Conservation (phyloP, 2,113 vertebrate genomes). For the Salvelinus sp. region DNA sequence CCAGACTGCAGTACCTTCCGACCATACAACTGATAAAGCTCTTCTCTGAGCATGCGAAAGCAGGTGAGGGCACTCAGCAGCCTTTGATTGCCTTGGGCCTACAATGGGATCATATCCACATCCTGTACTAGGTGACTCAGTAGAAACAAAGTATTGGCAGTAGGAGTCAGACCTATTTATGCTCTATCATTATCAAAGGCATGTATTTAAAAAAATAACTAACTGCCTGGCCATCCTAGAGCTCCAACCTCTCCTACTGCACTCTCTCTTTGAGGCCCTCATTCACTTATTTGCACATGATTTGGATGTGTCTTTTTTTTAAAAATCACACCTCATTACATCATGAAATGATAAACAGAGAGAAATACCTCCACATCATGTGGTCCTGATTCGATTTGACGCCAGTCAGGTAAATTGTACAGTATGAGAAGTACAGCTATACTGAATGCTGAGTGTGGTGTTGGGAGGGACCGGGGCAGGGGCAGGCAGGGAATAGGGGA, state of each 20-base stretch:
- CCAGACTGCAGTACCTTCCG: constrained; percentile 25
- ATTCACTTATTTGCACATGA: neutral
- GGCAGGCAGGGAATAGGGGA: neutral
- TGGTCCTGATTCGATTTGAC: neutral
- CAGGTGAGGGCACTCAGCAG: constrained; percentile 68
- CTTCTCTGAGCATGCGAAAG: constrained; percentile 61
- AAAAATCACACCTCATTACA: neutral
- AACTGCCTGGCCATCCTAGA: neutral
- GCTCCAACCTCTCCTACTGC: neutral
- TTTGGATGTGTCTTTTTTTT: constrained; percentile 1
- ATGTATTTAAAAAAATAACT: neutral
- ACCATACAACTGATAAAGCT: no score
- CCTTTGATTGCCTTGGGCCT: constrained; percentile 57
- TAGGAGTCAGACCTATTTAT: neutral
- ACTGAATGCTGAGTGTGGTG: neutral
- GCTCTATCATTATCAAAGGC: neutral
- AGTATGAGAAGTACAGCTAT: neutral
- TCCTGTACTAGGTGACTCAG: constrained; percentile 23
- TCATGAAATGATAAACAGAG: neutral
- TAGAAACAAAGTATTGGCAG: neutral
- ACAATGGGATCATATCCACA: constrained; percentile 32
- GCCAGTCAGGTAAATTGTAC: neutral
- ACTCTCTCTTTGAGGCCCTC: neutral
- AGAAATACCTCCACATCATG: neutral
- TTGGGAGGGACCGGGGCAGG: neutral